Conservation (phyloP, 2,113 vertebrate species). For the Uria lomvia region DNA sequence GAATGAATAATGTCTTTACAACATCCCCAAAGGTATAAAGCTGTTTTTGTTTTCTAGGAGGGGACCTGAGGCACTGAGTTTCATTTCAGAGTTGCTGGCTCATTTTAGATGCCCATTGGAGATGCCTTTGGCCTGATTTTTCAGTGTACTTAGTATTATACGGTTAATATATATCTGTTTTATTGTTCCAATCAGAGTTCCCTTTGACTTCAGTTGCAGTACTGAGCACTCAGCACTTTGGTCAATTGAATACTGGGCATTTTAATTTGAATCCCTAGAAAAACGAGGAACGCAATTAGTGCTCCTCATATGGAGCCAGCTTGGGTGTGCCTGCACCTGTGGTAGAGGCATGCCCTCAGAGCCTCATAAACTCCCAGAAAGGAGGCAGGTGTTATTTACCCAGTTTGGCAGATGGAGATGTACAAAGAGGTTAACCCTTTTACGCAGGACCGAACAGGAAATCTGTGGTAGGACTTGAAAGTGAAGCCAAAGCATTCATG, state of each 20-base stretch:
- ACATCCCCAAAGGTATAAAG: not conserved
- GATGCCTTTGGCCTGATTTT: slow-evolving; percentile 8
- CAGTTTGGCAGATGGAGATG: slow-evolving; percentile 7
- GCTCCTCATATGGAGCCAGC: not conserved
- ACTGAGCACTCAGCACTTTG: not conserved
- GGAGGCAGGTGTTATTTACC: slow-evolving; percentile 40
- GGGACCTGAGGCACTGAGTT: not conserved
- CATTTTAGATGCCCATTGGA: not conserved
- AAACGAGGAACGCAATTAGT: not conserved
- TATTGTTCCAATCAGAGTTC: not conserved
- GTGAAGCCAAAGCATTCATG: not conserved
- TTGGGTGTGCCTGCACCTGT: slow-evolving; percentile 51
- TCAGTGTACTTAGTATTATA: not conserved
- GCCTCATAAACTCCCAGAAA: not conserved
- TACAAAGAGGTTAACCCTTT: not conserved
- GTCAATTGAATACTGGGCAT: not conserved
- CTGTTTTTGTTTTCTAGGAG: not conserved
- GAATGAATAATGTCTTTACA: not conserved
- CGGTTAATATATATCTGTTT: not conserved
- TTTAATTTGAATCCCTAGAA: slow-evolving; percentile 1
- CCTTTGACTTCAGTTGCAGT: not conserved
- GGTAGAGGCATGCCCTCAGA: slow-evolving; percentile 15
- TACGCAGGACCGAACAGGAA: not conserved
- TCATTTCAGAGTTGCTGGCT: not conserved
- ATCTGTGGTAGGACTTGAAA: slow-evolving; percentile 25